Evolutionary conservation across 1,140 invertebrate genomes (phyloP).

Genomic region (Olivierus martensii): DNA sequence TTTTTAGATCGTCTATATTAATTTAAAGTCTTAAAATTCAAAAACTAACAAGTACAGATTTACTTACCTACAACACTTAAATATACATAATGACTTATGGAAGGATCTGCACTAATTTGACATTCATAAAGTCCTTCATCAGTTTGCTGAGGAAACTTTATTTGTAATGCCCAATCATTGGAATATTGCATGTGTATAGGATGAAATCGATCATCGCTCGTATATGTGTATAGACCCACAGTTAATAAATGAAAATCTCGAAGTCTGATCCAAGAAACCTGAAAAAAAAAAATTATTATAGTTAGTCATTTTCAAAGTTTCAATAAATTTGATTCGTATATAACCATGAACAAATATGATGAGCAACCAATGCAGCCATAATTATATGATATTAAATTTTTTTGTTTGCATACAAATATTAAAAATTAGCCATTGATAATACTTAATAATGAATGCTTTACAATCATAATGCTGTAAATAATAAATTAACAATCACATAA

Average conservation of each 20-base stretch:
- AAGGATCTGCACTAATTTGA: conserved; percentile 59
- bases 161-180: conserved; percentile 84
- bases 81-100: conserved; percentile 32
- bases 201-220: conserved; percentile 62
- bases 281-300: conserved; percentile 5
- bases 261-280: conserved; percentile 82
- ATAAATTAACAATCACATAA: too few species aligned
- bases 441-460: too few species aligned
- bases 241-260: conserved; percentile 73
- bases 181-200: conserved; percentile 55
- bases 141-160: conserved; percentile 58
- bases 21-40: too few species aligned
- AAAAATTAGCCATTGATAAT: too few species aligned
- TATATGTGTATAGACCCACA: conserved; percentile 69
- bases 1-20: too few species aligned
- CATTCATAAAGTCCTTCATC: conserved; percentile 65
- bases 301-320: neutral
- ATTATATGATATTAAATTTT: too few species aligned
- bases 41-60: too few species aligned
- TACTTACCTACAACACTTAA: conserved; percentile 56
- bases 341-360: too few species aligned
- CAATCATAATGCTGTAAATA: too few species aligned
- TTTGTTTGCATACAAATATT: too few species aligned
- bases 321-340: too few species aligned
- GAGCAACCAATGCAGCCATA: too few species aligned